phyloP scores from a whole-genome alignment of 2,113 vertebrate genomes.

The Spheniscus mendiculus region DNA sequence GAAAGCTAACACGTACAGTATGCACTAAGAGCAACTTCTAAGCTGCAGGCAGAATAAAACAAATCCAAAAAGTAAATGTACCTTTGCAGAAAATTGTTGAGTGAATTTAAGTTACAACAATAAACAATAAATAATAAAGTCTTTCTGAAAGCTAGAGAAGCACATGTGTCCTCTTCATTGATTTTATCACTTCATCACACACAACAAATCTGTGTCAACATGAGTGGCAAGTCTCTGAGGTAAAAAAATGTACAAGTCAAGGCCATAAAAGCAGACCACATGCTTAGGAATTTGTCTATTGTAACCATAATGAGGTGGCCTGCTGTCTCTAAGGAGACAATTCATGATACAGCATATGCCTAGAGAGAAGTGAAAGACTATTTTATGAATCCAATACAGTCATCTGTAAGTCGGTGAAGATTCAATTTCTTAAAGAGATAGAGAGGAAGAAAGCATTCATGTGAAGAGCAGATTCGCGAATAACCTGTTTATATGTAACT shows the following conservation, averaged over 20 bases:
- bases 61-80: slow-evolving; percentile 59
- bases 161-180: slow-evolving; percentile 63
- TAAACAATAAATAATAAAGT: slow-evolving; percentile 67
- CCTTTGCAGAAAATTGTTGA: slow-evolving; percentile 53
- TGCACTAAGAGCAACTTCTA: slow-evolving; percentile 32
- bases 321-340: slow-evolving; percentile 66
- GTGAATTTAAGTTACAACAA: slow-evolving; percentile 62
- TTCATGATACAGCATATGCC: slow-evolving; percentile 51
- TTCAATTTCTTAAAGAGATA: slow-evolving; percentile 48
- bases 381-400: slow-evolving; percentile 22
- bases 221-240: slow-evolving; percentile 73
- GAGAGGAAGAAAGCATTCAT: neutral
- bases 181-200: slow-evolving; percentile 77
- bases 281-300: slow-evolving; percentile 72
- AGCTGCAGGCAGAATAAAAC: slow-evolving; percentile 48
- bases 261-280: slow-evolving; percentile 69
- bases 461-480: neutral
- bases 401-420: slow-evolving; percentile 37
- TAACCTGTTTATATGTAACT: neutral
- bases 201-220: slow-evolving; percentile 77
- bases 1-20: neutral
- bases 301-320: slow-evolving; percentile 67
- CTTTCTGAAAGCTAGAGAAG: slow-evolving; percentile 54
- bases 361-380: slow-evolving; percentile 40
- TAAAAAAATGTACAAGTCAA: slow-evolving; percentile 69